Base-by-base conservation (phyloP, 1,140 invertebrate species). In the Zaprionus ghesquierei region DNA sequence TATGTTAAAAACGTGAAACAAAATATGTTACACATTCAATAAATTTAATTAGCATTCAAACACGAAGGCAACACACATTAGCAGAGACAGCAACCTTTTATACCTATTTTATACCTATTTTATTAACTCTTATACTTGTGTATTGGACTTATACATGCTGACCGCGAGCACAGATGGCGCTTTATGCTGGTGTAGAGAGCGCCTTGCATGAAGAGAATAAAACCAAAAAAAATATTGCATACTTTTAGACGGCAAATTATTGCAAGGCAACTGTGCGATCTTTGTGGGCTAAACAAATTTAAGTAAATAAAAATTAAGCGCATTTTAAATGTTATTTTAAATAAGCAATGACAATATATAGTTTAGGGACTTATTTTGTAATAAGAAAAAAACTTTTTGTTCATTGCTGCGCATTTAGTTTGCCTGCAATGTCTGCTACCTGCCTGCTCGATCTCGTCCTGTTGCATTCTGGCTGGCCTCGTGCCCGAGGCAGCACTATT, bases 61-160 rank as follows among this genome's bases (percentile, higher is more conserved):
- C 18, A 31, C 51, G 25, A 54, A 31, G 18, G 9, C 27, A 31
- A 53, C 0, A 29, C 0, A 53, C 2, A 6, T n/a, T 58, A 70
- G 38, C 20, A 2, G 1, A 29, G 49, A 41, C 69, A 44, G 2
- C 13, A 51, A 53, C 61, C 61, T 51, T 53, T 56, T 70, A 63
- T 64, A 20, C 60, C 68, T 35, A 56, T 35, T 46, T 27, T 70
- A 63, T 64, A 20, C 60, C 68, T 35, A 56, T 35, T 46, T 27
- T n/a, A n/a, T n/a, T n/a, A n/a, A n/a, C 29, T 10, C 38, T 65
- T 49, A 54, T 64, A 70, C 31, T 33, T 5, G 3, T 2, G 15
- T 3, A 18, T 41, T 6, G 8, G 35, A 15, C 35, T 0, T 5
- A 8, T 15, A n/a, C 35, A n/a, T 12, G 10, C 0, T 3, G 4